Base-by-base conservation (phyloP, 2,888 invertebrate genomes). In the Orthosia incerta region DNA sequence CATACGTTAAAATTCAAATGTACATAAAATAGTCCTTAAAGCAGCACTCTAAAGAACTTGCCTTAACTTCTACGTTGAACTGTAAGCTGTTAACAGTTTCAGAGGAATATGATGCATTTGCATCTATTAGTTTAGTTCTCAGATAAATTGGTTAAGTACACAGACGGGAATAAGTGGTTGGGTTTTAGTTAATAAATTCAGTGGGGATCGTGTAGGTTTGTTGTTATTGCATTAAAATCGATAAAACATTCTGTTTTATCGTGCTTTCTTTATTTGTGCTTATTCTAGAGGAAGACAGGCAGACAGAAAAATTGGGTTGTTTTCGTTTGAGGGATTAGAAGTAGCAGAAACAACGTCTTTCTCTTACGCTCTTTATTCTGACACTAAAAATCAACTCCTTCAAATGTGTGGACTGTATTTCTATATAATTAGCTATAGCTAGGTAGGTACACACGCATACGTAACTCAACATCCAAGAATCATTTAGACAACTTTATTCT, bases 1-100 rank as follows among this genome's bases (percentile, higher is more conserved):
- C 45, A 45, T 45, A 45, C 9, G 45, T 60, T 60, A 60, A 45
- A 60, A 60, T 60, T 73, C 74, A 79, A 61, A 72, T 57, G 57
- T 31, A 71, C 57, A 79, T 71, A 71, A 74, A 75, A 72, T 63
- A 78, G 78, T 80, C 68, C 69, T 82, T 74, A 50, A 74, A 65
- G 50, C 67, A 48, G 45, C 26, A 45, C 73, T 80, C 67, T 64
- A 70, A 67, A 77, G 67, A 72, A 67, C 57, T 70, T 64, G 48
- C 46, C 46, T 69, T 66, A 73, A 66, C 77, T 80, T 66, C 45
- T 20, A 67, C 46, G 51, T 63, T 63, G 31, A 60, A 55, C 69
- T 71, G 79, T 60, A 55, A 59, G 57, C 62, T 69, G 56, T 56
- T 59, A 71, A 74, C 60, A 69, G 66, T 66, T 82, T 67, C 39